Percentiles rank a stretch among this genome's conserved stretches.
Evolutionary conservation across 1,140 invertebrate species (phyloP).

Genomic region (Ceratosolen solmsi): DNA sequence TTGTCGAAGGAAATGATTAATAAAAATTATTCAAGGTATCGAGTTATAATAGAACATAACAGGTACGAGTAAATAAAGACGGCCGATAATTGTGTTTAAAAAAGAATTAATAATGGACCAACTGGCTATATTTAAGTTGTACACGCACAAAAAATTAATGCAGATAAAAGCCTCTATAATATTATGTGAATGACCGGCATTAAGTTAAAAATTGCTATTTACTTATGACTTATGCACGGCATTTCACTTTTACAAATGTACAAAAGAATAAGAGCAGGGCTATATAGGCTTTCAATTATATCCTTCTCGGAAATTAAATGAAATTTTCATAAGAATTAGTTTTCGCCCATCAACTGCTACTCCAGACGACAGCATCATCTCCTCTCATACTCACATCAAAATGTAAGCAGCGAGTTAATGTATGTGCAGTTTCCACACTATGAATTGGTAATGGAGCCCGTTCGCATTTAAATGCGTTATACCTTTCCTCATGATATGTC

Average conservation of each 20-base stretch:
- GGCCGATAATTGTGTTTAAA: not conserved
- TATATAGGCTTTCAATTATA: conserved; percentile 13
- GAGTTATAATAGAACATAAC: no score
- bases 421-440: conserved; percentile 35
- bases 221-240: conserved; percentile 1
- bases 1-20: no score
- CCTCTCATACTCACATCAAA: not conserved
- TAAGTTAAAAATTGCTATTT: conserved; percentile 17
- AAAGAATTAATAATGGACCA: not conserved
- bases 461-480: conserved; percentile 30
- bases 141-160: not conserved
- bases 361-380: conserved; percentile 4
- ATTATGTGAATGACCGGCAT: conserved; percentile 5
- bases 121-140: not conserved
- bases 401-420: conserved; percentile 39
- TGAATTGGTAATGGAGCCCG: conserved; percentile 43
- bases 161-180: not conserved
- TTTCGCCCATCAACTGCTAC: conserved; percentile 16
- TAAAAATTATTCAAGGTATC: no score
- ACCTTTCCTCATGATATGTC: conserved; percentile 6
- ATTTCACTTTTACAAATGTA: not conserved
- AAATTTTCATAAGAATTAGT: conserved; percentile 41
- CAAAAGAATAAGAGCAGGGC: not conserved
- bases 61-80: not conserved
- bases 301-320: conserved; percentile 11